Conservation (phyloP, 2,797 vertebrate genomes). For the Sphaeramia orbicularis region DNA sequence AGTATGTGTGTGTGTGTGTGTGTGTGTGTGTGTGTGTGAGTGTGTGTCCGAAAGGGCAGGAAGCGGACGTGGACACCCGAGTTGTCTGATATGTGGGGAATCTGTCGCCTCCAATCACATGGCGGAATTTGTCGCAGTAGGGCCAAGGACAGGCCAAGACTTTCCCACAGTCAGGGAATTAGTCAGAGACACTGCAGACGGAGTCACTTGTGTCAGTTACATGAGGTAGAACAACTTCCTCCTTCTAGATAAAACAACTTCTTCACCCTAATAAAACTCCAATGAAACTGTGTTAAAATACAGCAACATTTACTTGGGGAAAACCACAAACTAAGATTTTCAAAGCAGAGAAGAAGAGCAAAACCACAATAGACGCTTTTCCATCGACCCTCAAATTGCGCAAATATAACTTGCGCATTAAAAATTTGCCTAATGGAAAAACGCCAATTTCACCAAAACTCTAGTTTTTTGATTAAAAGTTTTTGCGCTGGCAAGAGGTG, state of each 20-base stretch:
- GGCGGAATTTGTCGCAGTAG: slow-evolving; percentile 54
- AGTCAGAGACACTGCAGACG: slow-evolving; percentile 50
- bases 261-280: slow-evolving; percentile 2
- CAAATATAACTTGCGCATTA: too few species aligned
- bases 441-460: too few species aligned
- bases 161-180: slow-evolving; percentile 71
- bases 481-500: too few species aligned
- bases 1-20: slow-evolving; percentile 17
- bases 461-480: too few species aligned
- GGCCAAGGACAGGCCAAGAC: slow-evolving; percentile 73
- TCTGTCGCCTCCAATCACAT: slow-evolving; percentile 75
- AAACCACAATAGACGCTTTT: slow-evolving; percentile 4
- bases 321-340: too few species aligned
- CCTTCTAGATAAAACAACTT: slow-evolving; percentile 4
- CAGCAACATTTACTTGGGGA: neutral
- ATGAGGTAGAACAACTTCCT: slow-evolving; percentile 32
- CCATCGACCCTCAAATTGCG: too few species aligned
- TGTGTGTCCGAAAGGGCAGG: slow-evolving; percentile 52
- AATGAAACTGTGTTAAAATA: neutral
- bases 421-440: too few species aligned
- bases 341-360: neutral
- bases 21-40: slow-evolving; percentile 9
- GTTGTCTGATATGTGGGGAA: slow-evolving; percentile 71
- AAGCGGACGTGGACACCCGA: slow-evolving; percentile 74
- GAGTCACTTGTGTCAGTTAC: slow-evolving; percentile 24